Evolutionary conservation across 1,140 invertebrate species (phyloP).

Genomic region (Trichonephila clavata): DNA sequence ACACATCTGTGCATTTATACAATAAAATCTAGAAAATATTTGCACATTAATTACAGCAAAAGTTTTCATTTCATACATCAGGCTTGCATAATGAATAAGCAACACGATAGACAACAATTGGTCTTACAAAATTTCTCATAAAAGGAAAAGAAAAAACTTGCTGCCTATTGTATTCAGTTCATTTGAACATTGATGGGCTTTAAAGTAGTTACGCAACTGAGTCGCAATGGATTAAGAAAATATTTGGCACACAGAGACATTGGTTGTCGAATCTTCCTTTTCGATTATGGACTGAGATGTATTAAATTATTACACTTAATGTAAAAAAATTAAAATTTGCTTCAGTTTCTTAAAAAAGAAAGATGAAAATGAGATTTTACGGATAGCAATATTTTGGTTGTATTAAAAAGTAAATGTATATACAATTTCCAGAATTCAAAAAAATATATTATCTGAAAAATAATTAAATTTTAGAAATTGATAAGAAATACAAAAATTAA

Average conservation of each 20-base stretch:
- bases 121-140: neutral
- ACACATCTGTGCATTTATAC: constrained; percentile 14
- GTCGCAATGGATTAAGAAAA: neutral
- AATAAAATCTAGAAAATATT: constrained; percentile 46
- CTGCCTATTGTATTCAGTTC: neutral
- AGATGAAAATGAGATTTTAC: no score
- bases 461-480: no score
- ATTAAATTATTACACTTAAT: no score
- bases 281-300: no score
- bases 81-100: constrained; percentile 21
- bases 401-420: no score
- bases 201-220: neutral
- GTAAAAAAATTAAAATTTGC: no score
- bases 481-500: no score
- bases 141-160: neutral
- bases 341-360: no score
- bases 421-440: no score
- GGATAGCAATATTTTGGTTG: no score
- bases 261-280: no score
- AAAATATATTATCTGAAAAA: no score
- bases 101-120: neutral
- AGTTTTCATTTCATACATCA: neutral
- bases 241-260: neutral
- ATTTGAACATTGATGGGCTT: neutral
- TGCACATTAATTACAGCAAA: constrained; percentile 24